Evolutionary conservation across 2,888 invertebrate species (phyloP).

Genomic region (Arge pagana): DNA sequence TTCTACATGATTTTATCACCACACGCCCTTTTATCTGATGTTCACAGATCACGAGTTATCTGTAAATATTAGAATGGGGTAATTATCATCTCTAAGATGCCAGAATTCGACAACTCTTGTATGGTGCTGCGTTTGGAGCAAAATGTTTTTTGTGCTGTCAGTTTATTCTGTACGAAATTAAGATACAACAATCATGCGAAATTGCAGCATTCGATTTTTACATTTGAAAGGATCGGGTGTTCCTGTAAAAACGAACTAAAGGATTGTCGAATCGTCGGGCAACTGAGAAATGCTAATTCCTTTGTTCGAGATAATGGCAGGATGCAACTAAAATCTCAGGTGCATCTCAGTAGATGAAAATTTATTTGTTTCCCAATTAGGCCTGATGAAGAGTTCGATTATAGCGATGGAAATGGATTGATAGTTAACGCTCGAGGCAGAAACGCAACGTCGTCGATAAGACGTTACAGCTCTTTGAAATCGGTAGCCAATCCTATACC

Average conservation of each 20-base stretch:
- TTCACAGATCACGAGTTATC: too few species aligned
- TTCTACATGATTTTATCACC: not conserved
- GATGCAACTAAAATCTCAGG: slow-evolving; percentile 22
- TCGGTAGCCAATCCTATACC: slow-evolving; percentile 36
- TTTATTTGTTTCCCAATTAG: too few species aligned
- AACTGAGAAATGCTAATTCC: slow-evolving; percentile 18
- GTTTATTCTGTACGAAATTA: not conserved
- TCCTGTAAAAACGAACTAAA: not conserved
- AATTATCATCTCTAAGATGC: too few species aligned
- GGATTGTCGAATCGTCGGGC: slow-evolving; percentile 5
- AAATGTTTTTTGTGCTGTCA: too few species aligned
- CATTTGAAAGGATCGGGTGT: not conserved
- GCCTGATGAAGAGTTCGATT: slow-evolving; percentile 37
- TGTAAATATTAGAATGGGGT: too few species aligned
- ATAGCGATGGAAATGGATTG: slow-evolving; percentile 38
- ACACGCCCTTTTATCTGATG: too few species aligned
- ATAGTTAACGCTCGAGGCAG: slow-evolving; percentile 43
- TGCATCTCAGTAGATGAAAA: slow-evolving; percentile 32
- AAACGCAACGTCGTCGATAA: slow-evolving; percentile 39
- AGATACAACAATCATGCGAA: too few species aligned
- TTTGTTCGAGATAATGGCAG: slow-evolving; percentile 1
- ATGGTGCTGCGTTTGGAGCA: too few species aligned
- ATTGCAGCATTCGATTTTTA: not conserved
- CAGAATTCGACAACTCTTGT: too few species aligned
- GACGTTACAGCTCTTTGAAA: slow-evolving; percentile 49